Conservation (phyloP, 1,140 invertebrate genomes). For the Eubasilissa regina region DNA sequence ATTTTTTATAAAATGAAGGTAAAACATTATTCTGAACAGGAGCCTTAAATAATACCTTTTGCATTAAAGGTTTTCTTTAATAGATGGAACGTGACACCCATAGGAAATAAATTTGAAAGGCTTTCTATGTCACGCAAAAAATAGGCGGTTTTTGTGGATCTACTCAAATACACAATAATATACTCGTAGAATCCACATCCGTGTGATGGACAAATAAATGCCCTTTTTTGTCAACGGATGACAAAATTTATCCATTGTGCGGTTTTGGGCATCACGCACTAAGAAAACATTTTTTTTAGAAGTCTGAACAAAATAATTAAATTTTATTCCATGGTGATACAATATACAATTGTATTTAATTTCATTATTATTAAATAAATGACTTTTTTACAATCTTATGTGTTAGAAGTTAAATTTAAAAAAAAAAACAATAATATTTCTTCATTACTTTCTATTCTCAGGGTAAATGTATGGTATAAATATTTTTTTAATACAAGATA, state of each 20-base stretch:
- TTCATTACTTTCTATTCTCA: too few species aligned
- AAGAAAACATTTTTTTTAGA: too few species aligned
- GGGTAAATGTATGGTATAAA: too few species aligned
- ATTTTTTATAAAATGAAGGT: background rate
- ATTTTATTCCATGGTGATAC: too few species aligned
- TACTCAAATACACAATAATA: constrained; percentile 18
- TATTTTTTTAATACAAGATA: too few species aligned
- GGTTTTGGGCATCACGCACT: too few species aligned
- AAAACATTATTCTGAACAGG: constrained; percentile 19
- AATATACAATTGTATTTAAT: too few species aligned
- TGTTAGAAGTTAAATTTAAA: too few species aligned
- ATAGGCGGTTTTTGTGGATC: constrained; percentile 1
- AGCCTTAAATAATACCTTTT: background rate
- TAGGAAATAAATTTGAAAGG: constrained; percentile 60
- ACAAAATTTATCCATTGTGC: background rate
- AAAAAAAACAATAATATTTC: too few species aligned
- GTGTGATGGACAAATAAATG: constrained; percentile 20
- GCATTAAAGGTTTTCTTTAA: constrained; percentile 20
- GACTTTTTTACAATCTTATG: too few species aligned
- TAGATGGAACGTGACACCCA: constrained; percentile 50
- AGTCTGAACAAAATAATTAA: too few species aligned
- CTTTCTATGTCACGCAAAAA: constrained; percentile 54
- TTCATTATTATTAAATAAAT: too few species aligned
- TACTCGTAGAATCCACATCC: constrained; percentile 10
- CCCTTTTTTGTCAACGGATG: background rate